Percentiles rank a stretch among this genome's conserved stretches.
These are phyloP conservation scores for Brachyhypopomus gauderio DNA, from an alignment of 2,113 vertebrate species.

Conservation along the genomic window DNA sequence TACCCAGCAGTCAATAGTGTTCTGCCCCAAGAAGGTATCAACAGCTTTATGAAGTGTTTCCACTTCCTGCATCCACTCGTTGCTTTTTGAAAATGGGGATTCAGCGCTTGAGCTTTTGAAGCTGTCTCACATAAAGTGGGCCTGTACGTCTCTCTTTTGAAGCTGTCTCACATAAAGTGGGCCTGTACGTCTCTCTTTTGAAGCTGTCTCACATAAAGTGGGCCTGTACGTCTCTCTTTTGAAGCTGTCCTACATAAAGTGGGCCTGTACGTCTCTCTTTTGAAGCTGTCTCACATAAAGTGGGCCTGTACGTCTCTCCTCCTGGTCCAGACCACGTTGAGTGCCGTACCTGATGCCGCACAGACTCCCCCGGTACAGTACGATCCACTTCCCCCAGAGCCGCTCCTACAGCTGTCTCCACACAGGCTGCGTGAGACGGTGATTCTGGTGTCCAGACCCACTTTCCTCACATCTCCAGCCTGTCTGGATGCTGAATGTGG, in stretches of 20 bases:
- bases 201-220: conserved; percentile 10
- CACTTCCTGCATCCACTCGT: conserved; percentile 35
- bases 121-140: conserved; percentile 5
- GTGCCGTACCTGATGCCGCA: background rate
- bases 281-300: conserved; percentile 8
- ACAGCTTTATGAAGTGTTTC: conserved; percentile 50
- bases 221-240: too few species aligned
- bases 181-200: too few species aligned
- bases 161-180: conserved; percentile 9
- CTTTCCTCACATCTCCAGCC: background rate
- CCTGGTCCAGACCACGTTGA: background rate
- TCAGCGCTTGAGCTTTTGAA: background rate
- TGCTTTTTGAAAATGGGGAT: conserved; percentile 11
- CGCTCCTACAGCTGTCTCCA: conserved; percentile 15
- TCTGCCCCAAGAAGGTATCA: conserved; percentile 14
- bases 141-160: background rate
- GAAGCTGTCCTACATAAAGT: conserved; percentile 8
- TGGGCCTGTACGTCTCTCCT: background rate
- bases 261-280: too few species aligned
- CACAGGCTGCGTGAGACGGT: conserved; percentile 40
- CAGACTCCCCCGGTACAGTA: background rate
- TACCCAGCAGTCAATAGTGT: conserved; percentile 1
- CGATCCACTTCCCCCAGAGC: conserved; percentile 51
- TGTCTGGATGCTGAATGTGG: background rate
- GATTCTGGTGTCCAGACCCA: conserved; percentile 19